Evolutionary conservation across 2,797 vertebrate genomes (phyloP), one percentile per base, ranked within the genome.

Genomic region (Fratercula arctica): DNA sequence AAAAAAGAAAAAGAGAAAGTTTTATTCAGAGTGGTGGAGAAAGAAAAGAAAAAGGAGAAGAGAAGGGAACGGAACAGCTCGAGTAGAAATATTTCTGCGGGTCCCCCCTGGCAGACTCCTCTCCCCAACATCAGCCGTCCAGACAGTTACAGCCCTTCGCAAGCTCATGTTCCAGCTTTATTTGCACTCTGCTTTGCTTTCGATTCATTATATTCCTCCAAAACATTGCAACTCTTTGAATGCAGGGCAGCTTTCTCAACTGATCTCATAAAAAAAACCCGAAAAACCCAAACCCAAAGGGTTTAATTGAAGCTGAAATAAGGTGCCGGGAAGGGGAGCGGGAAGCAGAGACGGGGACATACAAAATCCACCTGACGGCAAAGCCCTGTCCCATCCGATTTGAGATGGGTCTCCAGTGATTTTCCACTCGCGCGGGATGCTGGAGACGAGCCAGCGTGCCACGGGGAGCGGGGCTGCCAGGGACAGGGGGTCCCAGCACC

Each of bases 391-490:
- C 25, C 11, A 3, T 4, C 9, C 1, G 2, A 56, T 64, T 2
- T 54, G 64, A 59, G 59, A 59, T 0, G 1, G 16, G 9, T 31
- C 53, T 72, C 45, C 5, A 51, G 43, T 1, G 9, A 28, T 75
- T 82, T 87, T 68, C 50, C 43, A 29, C 9, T 51, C 2, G 2
- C 4, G 43, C 1, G 0, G 29, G 66, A 53, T 8, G 41, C 64
- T 20, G 33, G 41, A 81, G 59, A 21, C 0, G 1, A 70, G 51
- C 8, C 11, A 8, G 41, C 0, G 20, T 25, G 66, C 21, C 2
- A 3, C 37, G 69, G 61, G 60, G 53, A 24, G 54, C 3, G 1
- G 60, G 41, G 56, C 74, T 53, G 54, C 80, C 37, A 1, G 0
- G 10, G 46, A 41, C 20, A 24, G 25, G 19, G 29, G 10, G 5